Evolutionary conservation across 2,888 invertebrate genomes (phyloP).

Genomic region (Phaedon cochleariae): DNA sequence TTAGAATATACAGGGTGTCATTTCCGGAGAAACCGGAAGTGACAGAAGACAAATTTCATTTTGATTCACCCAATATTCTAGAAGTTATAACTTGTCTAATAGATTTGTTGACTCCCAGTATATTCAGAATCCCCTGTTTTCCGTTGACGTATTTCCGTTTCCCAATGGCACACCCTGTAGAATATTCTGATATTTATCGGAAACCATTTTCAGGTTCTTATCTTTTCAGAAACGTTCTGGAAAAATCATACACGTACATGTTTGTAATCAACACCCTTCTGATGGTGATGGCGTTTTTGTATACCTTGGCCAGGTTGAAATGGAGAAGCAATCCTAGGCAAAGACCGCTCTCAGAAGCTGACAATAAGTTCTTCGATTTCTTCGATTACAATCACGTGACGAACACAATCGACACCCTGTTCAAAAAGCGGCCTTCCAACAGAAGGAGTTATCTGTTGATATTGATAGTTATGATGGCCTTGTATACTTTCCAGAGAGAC

Average conservation of each 20-base stretch:
- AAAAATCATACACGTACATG: constrained; percentile 76
- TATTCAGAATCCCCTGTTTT: no score
- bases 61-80: no score
- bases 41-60: no score
- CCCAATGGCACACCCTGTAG: not conserved
- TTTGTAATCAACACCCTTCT: constrained; percentile 75
- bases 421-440: constrained; percentile 67
- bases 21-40: no score
- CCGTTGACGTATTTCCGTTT: no score
- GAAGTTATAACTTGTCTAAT: no score
- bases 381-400: constrained; percentile 75
- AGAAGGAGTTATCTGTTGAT: constrained; percentile 72
- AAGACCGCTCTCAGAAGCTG: constrained; percentile 66
- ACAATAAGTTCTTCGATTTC: constrained; percentile 71
- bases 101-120: no score
- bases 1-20: no score
- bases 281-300: constrained; percentile 70
- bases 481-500: constrained; percentile 86
- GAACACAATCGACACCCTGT: constrained; percentile 70
- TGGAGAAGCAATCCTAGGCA: constrained; percentile 77
- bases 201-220: constrained; percentile 68
- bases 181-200: not conserved
- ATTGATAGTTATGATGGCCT: constrained; percentile 76
- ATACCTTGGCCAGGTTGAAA: constrained; percentile 70
- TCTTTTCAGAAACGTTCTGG: constrained; percentile 65